Evolutionary conservation across 2,888 invertebrate species (phyloP).

Genomic region (Poecilobothrus nobilitatus): DNA sequence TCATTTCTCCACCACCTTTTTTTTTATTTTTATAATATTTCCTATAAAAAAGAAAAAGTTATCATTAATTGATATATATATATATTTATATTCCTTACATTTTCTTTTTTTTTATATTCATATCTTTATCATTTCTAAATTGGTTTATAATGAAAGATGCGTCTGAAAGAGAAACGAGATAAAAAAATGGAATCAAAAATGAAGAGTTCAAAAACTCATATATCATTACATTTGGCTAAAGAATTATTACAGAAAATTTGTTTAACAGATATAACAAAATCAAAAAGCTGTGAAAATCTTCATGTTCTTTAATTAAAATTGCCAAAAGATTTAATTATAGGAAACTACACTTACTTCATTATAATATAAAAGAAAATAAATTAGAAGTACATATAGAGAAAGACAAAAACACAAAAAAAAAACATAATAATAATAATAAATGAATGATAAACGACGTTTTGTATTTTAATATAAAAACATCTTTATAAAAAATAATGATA

Average conservation of each 20-base stretch:
- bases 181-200: conserved; percentile 63
- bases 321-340: conserved; percentile 1
- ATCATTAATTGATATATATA: too few species aligned
- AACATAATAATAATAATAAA: too few species aligned
- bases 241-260: conserved; percentile 79
- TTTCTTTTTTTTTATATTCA: neutral
- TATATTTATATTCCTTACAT: neutral
- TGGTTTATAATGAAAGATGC: conserved; percentile 47
- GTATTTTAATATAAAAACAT: too few species aligned
- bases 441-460: too few species aligned
- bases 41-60: too few species aligned
- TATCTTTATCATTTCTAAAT: neutral
- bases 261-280: conserved; percentile 74
- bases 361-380: too few species aligned
- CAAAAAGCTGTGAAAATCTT: conserved; percentile 78
- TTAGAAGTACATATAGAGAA: too few species aligned
- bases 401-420: too few species aligned
- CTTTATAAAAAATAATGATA: too few species aligned
- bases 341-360: neutral
- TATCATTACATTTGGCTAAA: conserved; percentile 70
- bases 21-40: too few species aligned
- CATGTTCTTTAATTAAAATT: conserved; percentile 57
- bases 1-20: too few species aligned
- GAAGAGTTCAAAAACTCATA: conserved; percentile 70
- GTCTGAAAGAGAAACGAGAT: conserved; percentile 64